Evolutionary conservation across 2,797 vertebrate species (phyloP), one percentile per base, ranked within the genome.

Genomic region (Nannoperca obscura): DNA sequence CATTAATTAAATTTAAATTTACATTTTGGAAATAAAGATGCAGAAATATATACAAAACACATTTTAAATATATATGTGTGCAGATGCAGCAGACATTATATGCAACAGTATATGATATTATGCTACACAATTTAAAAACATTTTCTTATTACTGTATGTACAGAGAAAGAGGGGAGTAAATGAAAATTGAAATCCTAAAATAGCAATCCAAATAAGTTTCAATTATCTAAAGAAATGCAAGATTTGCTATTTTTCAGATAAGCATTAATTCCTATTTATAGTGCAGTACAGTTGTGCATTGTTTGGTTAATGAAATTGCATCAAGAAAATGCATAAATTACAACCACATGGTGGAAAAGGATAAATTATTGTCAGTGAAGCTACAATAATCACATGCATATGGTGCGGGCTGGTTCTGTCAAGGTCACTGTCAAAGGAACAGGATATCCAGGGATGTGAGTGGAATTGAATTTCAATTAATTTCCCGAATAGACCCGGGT

Each of bases 391-490:
- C 44, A 46, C 63, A 74, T 80, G 81, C 82, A 82, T 75, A 80
- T 58, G 72, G 72, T 77, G 50, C 67, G 58, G 62, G 60, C 55
- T 40, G 57, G 40, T 75, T 80, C 86, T 74, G 79, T 76, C 84
- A 91, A 93, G 90, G 42, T 44, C 42, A 44, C 42, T 73, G 87
- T 89, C 87, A 89, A 69, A 89, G 74, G 77, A 89, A 87, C 61
- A 81, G 80, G 81, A 89, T 81, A 89, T 88, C 79, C 88, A 86
- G 78, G 76, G 71, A 27, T 89, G 86, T 85, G 83, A 89, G 88
- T 60, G 3, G 76, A 86, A 92, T 90, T 92, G 83, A 92, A 91
- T 91, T 92, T 91, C 80, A 92, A 92, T 93, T 89, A 89, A 93
- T 93, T 89, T 89, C 62, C 40, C 0, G 44, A 91, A 87, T 88